These are phyloP conservation scores for Gymnoscopelus braueri DNA, from an alignment of 2,797 vertebrate species.

Conservation along the genomic window DNA sequence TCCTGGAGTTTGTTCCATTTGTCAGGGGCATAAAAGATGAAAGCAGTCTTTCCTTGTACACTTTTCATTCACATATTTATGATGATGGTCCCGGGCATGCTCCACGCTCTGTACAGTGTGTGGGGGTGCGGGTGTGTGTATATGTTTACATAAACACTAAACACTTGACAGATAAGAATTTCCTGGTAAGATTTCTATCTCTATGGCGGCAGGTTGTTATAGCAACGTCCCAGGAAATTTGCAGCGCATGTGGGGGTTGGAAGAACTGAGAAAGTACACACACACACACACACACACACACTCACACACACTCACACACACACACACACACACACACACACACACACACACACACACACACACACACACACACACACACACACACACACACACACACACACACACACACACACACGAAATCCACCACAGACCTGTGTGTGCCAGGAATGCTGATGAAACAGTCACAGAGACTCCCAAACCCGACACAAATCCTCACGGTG, in stretches of 20 bases:
- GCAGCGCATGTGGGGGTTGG: conserved; percentile 1
- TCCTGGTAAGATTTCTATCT: neutral
- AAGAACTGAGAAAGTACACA: conserved; percentile 1
- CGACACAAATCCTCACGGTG: no score
- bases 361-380: conserved; percentile 9
- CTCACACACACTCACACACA: neutral
- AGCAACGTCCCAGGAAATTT: conserved; percentile 17
- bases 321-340: neutral
- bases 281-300: conserved; percentile 7
- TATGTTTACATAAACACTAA: neutral
- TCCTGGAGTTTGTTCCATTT: no score
- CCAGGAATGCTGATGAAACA: neutral
- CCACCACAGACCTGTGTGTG: conserved; percentile 3
- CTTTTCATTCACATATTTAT: neutral
- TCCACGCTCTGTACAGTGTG: neutral
- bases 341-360: neutral
- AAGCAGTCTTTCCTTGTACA: no score
- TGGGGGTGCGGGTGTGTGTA: conserved; percentile 6
- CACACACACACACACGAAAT: neutral
- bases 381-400: neutral
- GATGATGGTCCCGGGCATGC: neutral
- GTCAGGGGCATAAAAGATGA: no score
- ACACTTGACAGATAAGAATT: no score
- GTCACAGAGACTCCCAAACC: neutral
- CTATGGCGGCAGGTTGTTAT: neutral